phyloP scores from a whole-genome alignment of 2,113 vertebrate genomes.

The Bubo scandiacus region DNA sequence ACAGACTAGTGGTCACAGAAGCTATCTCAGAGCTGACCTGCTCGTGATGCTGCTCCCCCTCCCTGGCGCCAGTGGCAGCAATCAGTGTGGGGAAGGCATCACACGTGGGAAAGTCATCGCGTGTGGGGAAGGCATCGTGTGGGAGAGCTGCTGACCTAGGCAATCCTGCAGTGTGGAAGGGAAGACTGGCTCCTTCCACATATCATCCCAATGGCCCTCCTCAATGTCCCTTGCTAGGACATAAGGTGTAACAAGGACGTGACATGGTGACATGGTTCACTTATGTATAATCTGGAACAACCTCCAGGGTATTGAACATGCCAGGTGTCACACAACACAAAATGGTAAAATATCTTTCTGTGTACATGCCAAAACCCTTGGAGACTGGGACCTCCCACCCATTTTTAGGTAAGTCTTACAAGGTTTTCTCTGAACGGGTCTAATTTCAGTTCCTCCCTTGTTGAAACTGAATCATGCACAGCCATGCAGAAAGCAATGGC shows the following conservation, averaged over 20 bases:
- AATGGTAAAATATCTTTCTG: not conserved
- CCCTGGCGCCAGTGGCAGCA: not conserved
- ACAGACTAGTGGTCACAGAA: not conserved
- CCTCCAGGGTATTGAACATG: not conserved
- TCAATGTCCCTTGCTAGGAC: not conserved
- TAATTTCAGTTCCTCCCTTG: not conserved
- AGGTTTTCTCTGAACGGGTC: not conserved
- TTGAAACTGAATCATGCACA: not conserved
- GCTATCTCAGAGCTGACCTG: not conserved
- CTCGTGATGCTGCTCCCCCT: not conserved
- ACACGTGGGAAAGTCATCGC: rapidly evolving
- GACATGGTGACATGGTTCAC: not conserved
- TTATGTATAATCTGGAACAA: not conserved
- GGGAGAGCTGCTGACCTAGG: not conserved
- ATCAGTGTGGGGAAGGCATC: rapidly evolving
- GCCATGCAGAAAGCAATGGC: not conserved
- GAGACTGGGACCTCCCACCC: not conserved
- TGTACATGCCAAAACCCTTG: not conserved
- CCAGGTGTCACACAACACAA: not conserved
- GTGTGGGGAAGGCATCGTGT: rapidly evolving
- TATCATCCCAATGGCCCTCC: not conserved
- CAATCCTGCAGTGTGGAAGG: not conserved
- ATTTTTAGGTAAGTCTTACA: not conserved
- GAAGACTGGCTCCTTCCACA: not conserved
- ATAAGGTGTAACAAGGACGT: not conserved